Evolutionary conservation across 2,113 vertebrate species (phyloP), one percentile per base, ranked within the genome.

Genomic region (Zosterops japonicus): DNA sequence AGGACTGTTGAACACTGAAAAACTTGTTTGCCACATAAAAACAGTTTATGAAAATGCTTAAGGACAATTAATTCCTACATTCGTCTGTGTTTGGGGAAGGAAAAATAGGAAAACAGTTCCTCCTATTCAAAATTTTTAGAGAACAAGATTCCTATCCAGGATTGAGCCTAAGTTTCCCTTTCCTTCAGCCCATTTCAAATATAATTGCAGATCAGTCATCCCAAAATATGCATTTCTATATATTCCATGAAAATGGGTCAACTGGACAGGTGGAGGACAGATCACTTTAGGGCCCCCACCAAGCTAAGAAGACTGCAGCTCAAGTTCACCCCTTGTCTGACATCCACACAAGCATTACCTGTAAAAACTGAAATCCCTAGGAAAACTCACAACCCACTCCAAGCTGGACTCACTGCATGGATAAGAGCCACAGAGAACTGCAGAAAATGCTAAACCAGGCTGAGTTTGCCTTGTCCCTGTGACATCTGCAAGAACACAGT

Each of bases 11-110:
- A 86, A 83, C 71, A 95, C 72, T 50, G 93, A 90, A 91, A 90
- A 94, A 86, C 77, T 78, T 78, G 59, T 61, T 86, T 67, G 71
- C 84, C 59, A 83, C 42, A 55, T 81, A 83, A 94, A 96, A 95
- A 96, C 42, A 3, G 47, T 47, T 91, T 35, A 93, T 76, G 49
- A 86, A 76, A 41, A 71, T 35, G 52, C 84, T 75, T 46, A 87
- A 88, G 64, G 71, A 93, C 52, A 42, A 61, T 44, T 87, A 74
- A 80, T 70, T 56, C 83, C 44, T 60, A 60, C 39, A 69, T 47
- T 63, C 42, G 70, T 18, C 56, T 12, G 14, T 31, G 27, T 67
- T 16, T 35, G 29, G 24, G 42, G 41, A 41, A 81, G 3, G 23
- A 46, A 46, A 55, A 59, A 59, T 2, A n/a, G 36, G 50, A 47